A percentile compares a stretch with the other conserved stretches of the same genome.
Conservation (phyloP, 1,140 invertebrate genomes). For the Atopsyche davidsoni region DNA sequence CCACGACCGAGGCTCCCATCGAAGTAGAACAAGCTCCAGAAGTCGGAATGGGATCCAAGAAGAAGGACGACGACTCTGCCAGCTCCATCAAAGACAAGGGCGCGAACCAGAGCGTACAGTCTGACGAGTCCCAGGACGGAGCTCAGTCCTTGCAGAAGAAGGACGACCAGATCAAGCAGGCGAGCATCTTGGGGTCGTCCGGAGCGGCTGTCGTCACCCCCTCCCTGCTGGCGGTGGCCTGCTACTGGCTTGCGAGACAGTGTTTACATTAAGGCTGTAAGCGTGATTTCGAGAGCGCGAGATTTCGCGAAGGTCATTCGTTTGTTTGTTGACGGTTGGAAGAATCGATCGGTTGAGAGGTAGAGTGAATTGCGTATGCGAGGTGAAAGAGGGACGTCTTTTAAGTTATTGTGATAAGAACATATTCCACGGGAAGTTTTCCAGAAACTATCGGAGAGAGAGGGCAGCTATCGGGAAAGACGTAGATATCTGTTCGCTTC, state of each 20-base stretch:
- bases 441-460: too few species aligned
- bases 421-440: too few species aligned
- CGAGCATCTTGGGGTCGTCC: constrained; percentile 37
- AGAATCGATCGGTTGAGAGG: constrained; percentile 1
- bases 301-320: too few species aligned
- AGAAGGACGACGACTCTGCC: constrained; percentile 31
- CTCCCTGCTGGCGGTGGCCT: constrained; percentile 22
- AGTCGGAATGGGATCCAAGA: constrained; percentile 24
- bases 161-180: constrained; percentile 40
- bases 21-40: constrained; percentile 40
- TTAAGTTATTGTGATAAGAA: too few species aligned
- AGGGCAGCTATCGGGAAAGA: too few species aligned
- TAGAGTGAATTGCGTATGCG: too few species aligned
- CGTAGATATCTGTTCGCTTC: too few species aligned
- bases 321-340: constrained; percentile 7
- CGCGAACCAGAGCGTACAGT: constrained; percentile 38
- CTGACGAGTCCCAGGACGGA: constrained; percentile 40
- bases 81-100: constrained; percentile 31
- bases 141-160: constrained; percentile 36
- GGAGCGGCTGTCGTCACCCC: constrained; percentile 30
- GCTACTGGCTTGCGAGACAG: constrained; percentile 16
- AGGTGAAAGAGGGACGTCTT: too few species aligned
- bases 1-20: constrained; percentile 45
- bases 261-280: constrained; percentile 18
- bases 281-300: neutral